A percentile compares a stretch with the other conserved stretches of the same genome.
phyloP scores from a whole-genome alignment of 2,113 vertebrate species.

The Scomber scombrus region DNA sequence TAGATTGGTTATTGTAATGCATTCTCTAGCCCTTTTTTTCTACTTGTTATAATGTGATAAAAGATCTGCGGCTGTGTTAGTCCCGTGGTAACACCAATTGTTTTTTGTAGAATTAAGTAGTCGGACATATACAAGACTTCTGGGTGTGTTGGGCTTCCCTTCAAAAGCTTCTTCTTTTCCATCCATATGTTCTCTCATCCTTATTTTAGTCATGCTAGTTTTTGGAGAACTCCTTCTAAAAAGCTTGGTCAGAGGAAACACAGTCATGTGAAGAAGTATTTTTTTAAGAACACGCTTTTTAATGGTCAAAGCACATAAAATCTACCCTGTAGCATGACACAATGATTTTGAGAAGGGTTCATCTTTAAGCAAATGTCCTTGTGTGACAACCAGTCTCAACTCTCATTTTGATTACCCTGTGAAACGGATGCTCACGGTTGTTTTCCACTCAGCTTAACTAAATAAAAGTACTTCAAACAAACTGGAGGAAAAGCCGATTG shows the following conservation, averaged over 20 bases:
- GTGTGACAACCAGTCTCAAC: not conserved
- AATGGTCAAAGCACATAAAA: not conserved
- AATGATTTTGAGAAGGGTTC: no score
- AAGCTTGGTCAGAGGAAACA: not conserved
- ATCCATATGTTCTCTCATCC: not conserved
- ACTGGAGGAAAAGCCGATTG: no score
- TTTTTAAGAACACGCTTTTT: no score
- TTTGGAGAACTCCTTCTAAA: not conserved
- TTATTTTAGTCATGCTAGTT: not conserved
- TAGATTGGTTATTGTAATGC: conserved; percentile 44
- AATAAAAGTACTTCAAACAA: no score
- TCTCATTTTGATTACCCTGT: not conserved
- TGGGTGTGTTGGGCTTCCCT: conserved; percentile 14
- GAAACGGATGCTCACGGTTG: no score
- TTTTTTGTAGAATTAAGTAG: not conserved
- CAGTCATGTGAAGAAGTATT: not conserved
- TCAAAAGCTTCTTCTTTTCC: conserved; percentile 15
- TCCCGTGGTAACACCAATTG: not conserved
- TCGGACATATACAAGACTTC: not conserved
- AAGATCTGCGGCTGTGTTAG: conserved; percentile 34
- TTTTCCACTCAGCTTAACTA: no score
- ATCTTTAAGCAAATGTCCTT: not conserved
- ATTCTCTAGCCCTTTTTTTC: conserved; percentile 14
- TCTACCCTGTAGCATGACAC: not conserved
- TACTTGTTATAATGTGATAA: conserved; percentile 19